These are phyloP conservation scores for Cryptoblepharus egeriae DNA, from an alignment of 2,797 vertebrate species.

Conservation along the genomic window DNA sequence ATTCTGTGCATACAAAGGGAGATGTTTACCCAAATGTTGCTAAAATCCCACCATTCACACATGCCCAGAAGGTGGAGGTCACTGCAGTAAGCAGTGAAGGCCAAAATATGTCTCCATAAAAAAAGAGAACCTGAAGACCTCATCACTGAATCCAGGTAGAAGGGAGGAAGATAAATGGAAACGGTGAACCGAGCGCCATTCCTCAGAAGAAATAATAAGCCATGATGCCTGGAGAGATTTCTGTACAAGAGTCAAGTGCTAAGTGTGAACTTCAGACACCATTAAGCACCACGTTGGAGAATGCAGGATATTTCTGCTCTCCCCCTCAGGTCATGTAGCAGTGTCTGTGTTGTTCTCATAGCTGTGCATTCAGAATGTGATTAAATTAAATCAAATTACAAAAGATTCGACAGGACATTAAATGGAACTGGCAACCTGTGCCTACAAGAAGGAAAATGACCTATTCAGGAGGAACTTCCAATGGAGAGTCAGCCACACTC, in stretches of 20 bases:
- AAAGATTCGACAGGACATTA: not conserved
- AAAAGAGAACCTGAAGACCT: constrained; percentile 58
- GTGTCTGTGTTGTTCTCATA: not conserved
- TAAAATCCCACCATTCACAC: constrained; percentile 57
- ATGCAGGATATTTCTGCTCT: constrained; percentile 2
- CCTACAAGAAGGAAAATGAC: not conserved
- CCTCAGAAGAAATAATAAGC: constrained; percentile 50
- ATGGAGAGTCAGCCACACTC: not conserved
- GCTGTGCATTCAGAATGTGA: not conserved
- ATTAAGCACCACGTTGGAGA: not conserved
- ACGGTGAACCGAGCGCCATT: constrained; percentile 54
- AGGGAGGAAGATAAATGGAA: constrained; percentile 39
- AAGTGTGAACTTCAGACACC: not conserved
- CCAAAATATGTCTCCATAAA: constrained; percentile 63
- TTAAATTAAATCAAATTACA: not conserved
- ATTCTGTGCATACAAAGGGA: constrained; percentile 32
- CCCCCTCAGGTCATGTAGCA: not conserved
- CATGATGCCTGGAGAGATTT: constrained; percentile 2
- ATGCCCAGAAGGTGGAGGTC: constrained; percentile 67
- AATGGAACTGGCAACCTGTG: not conserved
- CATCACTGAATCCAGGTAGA: constrained; percentile 37
- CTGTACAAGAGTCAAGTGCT: not conserved
- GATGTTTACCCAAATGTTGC: constrained; percentile 65
- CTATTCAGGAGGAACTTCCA: not conserved
- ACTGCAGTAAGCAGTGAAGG: constrained; percentile 72